Percentiles rank a stretch among this genome's conserved stretches.
Conservation (phyloP, 2,888 invertebrate species). For the Phortica magna region DNA sequence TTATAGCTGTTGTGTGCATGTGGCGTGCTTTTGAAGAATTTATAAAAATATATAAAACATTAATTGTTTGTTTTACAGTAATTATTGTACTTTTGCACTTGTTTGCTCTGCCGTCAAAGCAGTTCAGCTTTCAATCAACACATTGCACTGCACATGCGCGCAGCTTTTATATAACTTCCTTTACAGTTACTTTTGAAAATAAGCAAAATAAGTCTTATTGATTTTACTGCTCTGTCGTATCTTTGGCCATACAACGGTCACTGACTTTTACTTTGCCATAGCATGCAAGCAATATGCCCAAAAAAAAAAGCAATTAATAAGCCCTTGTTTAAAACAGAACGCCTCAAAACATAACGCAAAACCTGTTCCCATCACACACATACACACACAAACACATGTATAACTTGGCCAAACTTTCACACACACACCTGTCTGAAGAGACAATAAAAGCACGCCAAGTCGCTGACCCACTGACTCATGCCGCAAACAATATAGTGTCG, state of each 20-base stretch:
- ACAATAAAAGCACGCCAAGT: slow-evolving; percentile 36
- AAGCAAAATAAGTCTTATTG: no score
- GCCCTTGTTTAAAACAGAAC: no score
- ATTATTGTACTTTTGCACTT: not conserved
- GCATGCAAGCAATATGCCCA: not conserved
- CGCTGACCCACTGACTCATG: slow-evolving; percentile 68
- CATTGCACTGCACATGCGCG: not conserved
- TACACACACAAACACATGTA: no score
- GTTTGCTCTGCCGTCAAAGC: not conserved
- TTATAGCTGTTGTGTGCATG: slow-evolving; percentile 42
- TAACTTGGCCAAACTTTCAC: not conserved
- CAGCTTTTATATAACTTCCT: not conserved
- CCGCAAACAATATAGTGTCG: not conserved
- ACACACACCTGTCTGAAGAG: not conserved
- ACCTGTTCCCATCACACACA: no score
- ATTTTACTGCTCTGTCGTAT: no score
- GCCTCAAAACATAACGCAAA: no score
- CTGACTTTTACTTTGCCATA: not conserved
- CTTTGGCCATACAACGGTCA: not conserved
- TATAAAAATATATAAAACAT: not conserved
- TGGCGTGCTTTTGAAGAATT: slow-evolving; percentile 24
- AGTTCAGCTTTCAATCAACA: not conserved
- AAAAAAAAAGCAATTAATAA: not conserved
- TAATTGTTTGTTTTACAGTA: not conserved
- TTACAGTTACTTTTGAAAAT: no score